Evolutionary conservation across 2,797 vertebrate species (phyloP).

Genomic region (Sebastes nivosus): DNA sequence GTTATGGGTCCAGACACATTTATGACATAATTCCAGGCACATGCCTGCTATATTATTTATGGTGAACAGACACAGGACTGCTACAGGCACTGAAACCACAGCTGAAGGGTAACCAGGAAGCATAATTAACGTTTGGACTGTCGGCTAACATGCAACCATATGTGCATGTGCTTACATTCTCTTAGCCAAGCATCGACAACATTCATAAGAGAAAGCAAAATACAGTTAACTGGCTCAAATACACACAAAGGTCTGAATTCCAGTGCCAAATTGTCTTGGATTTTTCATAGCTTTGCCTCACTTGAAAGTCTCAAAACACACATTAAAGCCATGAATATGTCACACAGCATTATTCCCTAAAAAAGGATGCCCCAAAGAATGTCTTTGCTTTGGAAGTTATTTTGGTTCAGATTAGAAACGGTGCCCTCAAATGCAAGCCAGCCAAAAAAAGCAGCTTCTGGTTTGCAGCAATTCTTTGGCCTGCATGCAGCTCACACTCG

Average conservation of each 20-base stretch:
- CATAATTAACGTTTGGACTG: conserved; percentile 37
- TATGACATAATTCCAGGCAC: background rate
- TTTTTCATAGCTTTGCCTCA: conserved; percentile 35
- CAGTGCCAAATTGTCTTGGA: conserved; percentile 16
- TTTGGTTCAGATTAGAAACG: conserved; percentile 40
- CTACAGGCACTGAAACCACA: conserved; percentile 10
- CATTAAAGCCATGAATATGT: conserved; percentile 8
- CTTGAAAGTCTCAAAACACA: conserved; percentile 31
- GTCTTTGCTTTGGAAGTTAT: conserved; percentile 43
- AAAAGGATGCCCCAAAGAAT: conserved; percentile 32
- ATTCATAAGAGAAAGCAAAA: background rate
- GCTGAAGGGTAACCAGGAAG: conserved; percentile 25
- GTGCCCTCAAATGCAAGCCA: conserved; percentile 38
- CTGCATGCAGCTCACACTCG: conserved; percentile 23
- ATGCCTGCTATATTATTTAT: conserved; percentile 12
- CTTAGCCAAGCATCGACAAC: conserved; percentile 1
- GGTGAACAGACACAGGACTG: conserved; percentile 20
- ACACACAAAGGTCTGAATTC: background rate
- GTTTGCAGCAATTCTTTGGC: conserved; percentile 28
- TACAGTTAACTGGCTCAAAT: background rate
- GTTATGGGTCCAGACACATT: background rate
- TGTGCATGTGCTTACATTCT: conserved; percentile 14
- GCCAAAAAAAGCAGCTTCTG: conserved; percentile 43
- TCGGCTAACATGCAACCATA: conserved; percentile 45
- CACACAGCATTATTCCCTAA: conserved; percentile 11